Percentiles rank a stretch among this genome's conserved stretches.
phyloP scores from a whole-genome alignment of 2,797 vertebrate genomes.

The Sebastes dallii region DNA sequence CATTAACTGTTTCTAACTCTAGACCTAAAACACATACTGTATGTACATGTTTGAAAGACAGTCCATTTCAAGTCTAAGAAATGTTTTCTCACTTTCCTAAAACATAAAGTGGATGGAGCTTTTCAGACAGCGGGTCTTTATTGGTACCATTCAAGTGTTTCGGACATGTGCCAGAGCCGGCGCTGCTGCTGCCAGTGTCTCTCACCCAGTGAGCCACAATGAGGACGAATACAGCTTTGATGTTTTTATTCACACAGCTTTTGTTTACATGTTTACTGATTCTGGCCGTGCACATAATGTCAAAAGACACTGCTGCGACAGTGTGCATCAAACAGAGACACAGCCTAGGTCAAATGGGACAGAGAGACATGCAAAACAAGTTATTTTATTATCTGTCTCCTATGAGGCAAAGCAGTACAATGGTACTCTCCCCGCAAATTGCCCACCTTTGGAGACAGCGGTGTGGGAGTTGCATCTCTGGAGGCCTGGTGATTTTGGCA shows the following conservation, averaged over 20 bases:
- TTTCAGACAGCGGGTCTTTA: constrained; percentile 2
- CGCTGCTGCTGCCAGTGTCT: constrained; percentile 24
- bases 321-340: constrained; percentile 41
- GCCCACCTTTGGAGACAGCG: constrained; percentile 63
- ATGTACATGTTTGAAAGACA: constrained; percentile 2
- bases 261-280: constrained; percentile 59
- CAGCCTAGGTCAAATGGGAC: constrained; percentile 42
- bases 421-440: constrained; percentile 41
- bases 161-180: constrained; percentile 44
- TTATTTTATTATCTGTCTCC: constrained; percentile 25
- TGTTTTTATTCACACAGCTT: constrained; percentile 64
- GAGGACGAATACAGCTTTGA: constrained; percentile 48
- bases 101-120: not conserved
- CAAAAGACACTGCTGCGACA: constrained; percentile 38
- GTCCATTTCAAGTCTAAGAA: not conserved
- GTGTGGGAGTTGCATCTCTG: constrained; percentile 70
- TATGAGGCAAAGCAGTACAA: constrained; percentile 16
- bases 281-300: constrained; percentile 34
- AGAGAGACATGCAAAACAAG: not conserved
- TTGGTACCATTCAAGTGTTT: constrained; percentile 40
- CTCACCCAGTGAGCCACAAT: constrained; percentile 40
- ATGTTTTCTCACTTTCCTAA: not conserved
- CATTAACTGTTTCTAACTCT: constrained; percentile 28
- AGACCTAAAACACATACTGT: not conserved
- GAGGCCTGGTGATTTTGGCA: constrained; percentile 67